A percentile compares a stretch with the other conserved stretches of the same genome.
Conservation (phyloP, 92 coral and sea anemone species). For the Virgularia gustaviana region DNA sequence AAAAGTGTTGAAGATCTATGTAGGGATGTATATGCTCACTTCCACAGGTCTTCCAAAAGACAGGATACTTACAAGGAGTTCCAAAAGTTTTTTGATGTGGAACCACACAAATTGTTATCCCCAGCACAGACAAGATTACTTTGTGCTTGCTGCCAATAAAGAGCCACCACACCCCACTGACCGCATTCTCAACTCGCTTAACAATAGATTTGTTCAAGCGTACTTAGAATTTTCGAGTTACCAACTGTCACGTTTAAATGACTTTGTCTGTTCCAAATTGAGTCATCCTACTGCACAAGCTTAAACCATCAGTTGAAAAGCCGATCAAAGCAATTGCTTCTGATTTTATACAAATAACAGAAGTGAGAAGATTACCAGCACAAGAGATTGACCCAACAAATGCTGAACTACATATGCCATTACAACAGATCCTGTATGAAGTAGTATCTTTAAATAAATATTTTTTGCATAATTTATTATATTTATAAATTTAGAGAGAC, state of each 20-base stretch:
- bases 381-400: conserved; percentile 8
- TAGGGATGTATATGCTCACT: conserved; percentile 52
- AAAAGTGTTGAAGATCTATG: conserved; percentile 46
- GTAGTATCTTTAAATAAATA: too few relatives aligned
- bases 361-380: neutral
- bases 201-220: conserved; percentile 48
- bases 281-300: conserved; percentile 55
- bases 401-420: neutral
- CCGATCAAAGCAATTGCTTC: conserved; percentile 26
- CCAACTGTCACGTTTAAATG: conserved; percentile 40
- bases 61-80: conserved; percentile 48
- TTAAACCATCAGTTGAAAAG: neutral
- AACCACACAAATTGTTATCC: conserved; percentile 46
- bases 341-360: conserved; percentile 13
- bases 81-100: conserved; percentile 52
- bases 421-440: too few relatives aligned
- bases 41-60: conserved; percentile 49
- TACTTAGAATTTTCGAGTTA: conserved; percentile 52
- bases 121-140: conserved; percentile 54
- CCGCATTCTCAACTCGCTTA: conserved; percentile 28
- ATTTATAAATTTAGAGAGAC: too few relatives aligned
- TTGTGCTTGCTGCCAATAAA: conserved; percentile 40
- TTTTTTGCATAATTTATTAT: too few relatives aligned
- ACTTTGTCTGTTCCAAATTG: conserved; percentile 53
- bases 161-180: conserved; percentile 50